Base-by-base conservation (phyloP, 2,888 invertebrate species). In the Phania funesta region DNA sequence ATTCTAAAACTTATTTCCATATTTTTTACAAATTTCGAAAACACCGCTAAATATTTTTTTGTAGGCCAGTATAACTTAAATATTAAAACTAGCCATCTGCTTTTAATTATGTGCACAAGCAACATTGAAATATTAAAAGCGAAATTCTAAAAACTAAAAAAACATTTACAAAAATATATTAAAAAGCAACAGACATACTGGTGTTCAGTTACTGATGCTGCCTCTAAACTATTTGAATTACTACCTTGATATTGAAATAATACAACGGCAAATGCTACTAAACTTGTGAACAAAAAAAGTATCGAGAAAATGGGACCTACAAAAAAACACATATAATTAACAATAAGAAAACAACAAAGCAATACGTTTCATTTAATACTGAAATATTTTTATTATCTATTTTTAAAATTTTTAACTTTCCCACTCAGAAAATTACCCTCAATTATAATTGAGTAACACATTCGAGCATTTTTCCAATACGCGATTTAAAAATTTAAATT, bases 231-330 rank as follows among this genome's bases (percentile, higher is more conserved):
- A 3, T 29, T 67, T 18, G 16, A 16, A 41, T 26, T 13, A n/a
- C n/a, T n/a, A n/a, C 18, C 13, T 16, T 38, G 18, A 18, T 24
- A 38, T 48, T 41, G 38, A 4, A 41, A 26, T 13, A 26, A 29
- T 35, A 8, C 52, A 18, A 67, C 18, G 18, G 35, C 26, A 18
- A 20, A 75, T 80, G 75, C 71, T 54, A 70, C 65, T 58, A 32
- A 76, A 76, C 65, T 71, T 76, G 75, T 80, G 75, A 80, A 80
- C 80, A 75, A 65, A 80, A n/a, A 76, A 60, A 52, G 75, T 60
- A 65, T 54, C 80, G 75, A 67, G 16, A 54, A 75, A 76, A 80
- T 65, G 58, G 65, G 58, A 64, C 75, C 75, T 76, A 52, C 80
- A 70, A 65, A 75, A 75, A 75, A 80, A 78, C 54, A n/a, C n/a